These are phyloP conservation scores for Euproctis similis DNA, from an alignment of 2,888 invertebrate genomes.

Conservation along the genomic window DNA sequence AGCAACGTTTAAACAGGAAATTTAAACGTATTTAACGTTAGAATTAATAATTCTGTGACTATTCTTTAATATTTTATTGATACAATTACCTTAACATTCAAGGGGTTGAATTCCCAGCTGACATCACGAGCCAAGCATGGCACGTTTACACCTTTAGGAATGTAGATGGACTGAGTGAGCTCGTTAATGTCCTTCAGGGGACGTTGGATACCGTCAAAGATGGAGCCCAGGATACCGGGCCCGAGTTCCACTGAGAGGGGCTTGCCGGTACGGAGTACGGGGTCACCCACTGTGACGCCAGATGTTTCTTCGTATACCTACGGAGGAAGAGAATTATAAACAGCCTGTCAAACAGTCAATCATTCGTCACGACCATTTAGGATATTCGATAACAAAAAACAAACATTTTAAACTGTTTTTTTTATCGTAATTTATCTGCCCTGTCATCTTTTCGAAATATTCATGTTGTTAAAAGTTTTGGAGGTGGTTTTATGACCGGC, in stretches of 20 bases:
- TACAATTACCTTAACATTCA: conserved; percentile 86
- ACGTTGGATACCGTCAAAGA: conserved; percentile 99
- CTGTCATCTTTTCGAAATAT: too few species aligned
- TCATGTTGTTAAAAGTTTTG: too few species aligned
- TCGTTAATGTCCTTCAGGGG: conserved; percentile 97
- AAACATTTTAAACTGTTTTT: neutral
- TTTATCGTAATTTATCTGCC: neutral
- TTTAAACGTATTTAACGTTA: too few species aligned
- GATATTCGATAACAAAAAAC: too few species aligned
- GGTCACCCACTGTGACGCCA: conserved; percentile 99
- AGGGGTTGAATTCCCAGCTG: conserved; percentile 95
- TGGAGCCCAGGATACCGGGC: conserved; percentile 98
- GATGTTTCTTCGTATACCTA: conserved; percentile 96
- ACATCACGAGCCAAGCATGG: conserved; percentile 88
- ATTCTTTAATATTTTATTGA: too few species aligned
- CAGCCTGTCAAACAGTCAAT: too few species aligned
- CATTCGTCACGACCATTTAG: too few species aligned
- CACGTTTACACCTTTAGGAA: conserved; percentile 98
- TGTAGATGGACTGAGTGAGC: conserved; percentile 97
- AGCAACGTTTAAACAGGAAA: too few species aligned
- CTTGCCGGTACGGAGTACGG: conserved; percentile 98
- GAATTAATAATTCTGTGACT: too few species aligned
- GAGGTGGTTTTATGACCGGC: too few species aligned
- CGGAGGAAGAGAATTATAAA: neutral
- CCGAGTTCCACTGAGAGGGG: conserved; percentile 99